phyloP scores from a whole-genome alignment of 1,140 invertebrate genomes.

The Lanistes nyassanus region DNA sequence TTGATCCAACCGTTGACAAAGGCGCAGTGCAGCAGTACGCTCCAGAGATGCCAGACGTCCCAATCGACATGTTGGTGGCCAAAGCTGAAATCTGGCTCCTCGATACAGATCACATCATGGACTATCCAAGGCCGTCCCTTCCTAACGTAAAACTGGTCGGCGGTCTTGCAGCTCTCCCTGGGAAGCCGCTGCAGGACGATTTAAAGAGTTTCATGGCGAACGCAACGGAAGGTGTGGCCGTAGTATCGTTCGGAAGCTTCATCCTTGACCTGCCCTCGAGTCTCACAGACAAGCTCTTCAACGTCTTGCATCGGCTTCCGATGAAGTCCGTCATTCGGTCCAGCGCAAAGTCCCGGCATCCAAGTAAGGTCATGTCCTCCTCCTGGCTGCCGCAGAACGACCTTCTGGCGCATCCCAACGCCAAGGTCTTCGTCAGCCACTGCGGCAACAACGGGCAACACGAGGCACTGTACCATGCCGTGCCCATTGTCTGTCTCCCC shows the following conservation, averaged over 20 bases:
- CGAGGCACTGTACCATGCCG: constrained; percentile 77
- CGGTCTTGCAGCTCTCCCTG: constrained; percentile 16
- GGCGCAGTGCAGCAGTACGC: no score
- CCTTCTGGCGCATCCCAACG: constrained; percentile 72
- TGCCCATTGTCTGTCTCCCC: constrained; percentile 80
- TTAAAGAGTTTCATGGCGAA: constrained; percentile 25
- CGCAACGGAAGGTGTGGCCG: constrained; percentile 25
- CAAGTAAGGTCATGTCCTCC: constrained; percentile 76
- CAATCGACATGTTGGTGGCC: no score
- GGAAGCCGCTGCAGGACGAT: constrained; percentile 11
- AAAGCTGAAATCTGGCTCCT: constrained; percentile 30
- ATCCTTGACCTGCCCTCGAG: background rate
- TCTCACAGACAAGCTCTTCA: constrained; percentile 21
- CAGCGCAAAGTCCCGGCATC: constrained; percentile 47
- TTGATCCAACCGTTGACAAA: no score
- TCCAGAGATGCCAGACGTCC: no score
- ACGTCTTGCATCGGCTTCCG: constrained; percentile 5
- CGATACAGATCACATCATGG: constrained; percentile 33
- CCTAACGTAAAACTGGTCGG: constrained; percentile 38
- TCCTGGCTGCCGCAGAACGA: constrained; percentile 86
- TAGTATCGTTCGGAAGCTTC: constrained; percentile 36
- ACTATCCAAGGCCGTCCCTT: constrained; percentile 34
- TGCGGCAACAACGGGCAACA: constrained; percentile 80
- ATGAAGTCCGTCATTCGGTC: constrained; percentile 6
- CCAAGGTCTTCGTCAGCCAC: constrained; percentile 77